phyloP scores from a whole-genome alignment of 2,797 vertebrate species.

The Mareca strepera region DNA sequence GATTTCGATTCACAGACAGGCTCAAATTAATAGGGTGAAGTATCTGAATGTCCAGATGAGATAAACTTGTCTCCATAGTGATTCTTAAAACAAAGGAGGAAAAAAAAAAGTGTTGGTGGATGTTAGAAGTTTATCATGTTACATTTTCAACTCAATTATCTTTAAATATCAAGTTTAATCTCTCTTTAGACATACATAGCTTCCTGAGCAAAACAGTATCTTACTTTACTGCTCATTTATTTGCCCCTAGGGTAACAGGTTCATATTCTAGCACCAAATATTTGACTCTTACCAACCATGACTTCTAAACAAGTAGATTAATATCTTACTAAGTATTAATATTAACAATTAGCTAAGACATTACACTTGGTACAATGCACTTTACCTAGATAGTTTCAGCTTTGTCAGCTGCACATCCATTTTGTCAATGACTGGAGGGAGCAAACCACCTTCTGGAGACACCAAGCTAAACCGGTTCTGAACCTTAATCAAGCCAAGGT shows the following conservation, averaged over 20 bases:
- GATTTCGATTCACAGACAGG: constrained; percentile 87
- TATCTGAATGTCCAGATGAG: constrained; percentile 84
- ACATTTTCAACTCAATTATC: background rate
- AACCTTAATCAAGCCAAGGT: constrained; percentile 91
- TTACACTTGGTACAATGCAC: background rate
- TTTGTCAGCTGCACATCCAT: constrained; percentile 86
- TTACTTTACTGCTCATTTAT: background rate
- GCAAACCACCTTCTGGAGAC: constrained; percentile 62
- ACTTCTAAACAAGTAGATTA: background rate
- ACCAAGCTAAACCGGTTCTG: constrained; percentile 83
- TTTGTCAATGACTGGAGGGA: constrained; percentile 85
- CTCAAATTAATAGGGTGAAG: constrained; percentile 93
- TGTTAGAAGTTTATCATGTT: background rate
- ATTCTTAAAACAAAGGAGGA: constrained; percentile 71
- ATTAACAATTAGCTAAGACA: background rate
- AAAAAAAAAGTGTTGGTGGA: background rate
- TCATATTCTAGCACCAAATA: background rate
- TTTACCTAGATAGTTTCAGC: constrained; percentile 87
- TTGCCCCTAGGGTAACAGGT: background rate
- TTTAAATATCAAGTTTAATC: background rate
- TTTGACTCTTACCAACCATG: background rate
- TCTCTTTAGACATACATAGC: background rate
- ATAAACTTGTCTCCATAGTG: constrained; percentile 70
- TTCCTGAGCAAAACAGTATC: background rate
- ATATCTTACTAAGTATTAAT: background rate